Evolutionary conservation across 2,113 vertebrate genomes (phyloP).

Genomic region (Panthera uncia): DNA sequence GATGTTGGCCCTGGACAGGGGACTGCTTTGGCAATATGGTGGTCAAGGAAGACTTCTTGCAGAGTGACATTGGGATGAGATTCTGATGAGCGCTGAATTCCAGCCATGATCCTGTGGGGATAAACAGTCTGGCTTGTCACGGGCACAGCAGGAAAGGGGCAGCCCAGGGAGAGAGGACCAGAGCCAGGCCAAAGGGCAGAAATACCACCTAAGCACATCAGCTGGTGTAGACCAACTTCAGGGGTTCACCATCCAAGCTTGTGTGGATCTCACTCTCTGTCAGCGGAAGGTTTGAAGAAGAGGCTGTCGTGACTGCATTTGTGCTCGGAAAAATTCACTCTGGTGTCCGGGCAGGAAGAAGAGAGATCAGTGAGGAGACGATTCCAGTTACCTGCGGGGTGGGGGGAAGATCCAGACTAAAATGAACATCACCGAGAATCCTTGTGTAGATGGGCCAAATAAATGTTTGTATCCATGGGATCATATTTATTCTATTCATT

Average conservation of each 20-base stretch:
- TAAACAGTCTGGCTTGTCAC: background rate
- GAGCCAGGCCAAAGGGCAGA: too few species aligned
- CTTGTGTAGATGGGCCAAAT: fast-evolving
- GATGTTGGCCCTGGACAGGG: fast-evolving
- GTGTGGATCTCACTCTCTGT: too few species aligned
- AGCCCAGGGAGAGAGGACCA: fast-evolving
- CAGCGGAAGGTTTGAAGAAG: too few species aligned
- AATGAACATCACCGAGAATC: background rate
- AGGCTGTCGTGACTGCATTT: fast-evolving
- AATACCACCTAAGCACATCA: fast-evolving
- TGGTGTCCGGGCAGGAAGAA: background rate
- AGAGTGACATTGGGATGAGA: background rate
- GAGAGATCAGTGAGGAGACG: background rate
- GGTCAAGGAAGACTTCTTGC: too few species aligned
- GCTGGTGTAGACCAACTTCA: background rate
- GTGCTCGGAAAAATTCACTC: background rate
- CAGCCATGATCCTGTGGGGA: background rate
- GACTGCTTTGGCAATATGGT: background rate
- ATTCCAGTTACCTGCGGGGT: background rate
- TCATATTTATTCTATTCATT: background rate
- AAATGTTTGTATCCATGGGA: fast-evolving
- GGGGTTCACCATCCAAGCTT: background rate
- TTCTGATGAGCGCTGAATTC: background rate
- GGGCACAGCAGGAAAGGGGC: too few species aligned
- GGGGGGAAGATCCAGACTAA: too few species aligned